Evolutionary conservation across 2,888 invertebrate genomes (phyloP), one percentile per base, ranked within the genome.

Genomic region (Chrysolina haemoptera): DNA sequence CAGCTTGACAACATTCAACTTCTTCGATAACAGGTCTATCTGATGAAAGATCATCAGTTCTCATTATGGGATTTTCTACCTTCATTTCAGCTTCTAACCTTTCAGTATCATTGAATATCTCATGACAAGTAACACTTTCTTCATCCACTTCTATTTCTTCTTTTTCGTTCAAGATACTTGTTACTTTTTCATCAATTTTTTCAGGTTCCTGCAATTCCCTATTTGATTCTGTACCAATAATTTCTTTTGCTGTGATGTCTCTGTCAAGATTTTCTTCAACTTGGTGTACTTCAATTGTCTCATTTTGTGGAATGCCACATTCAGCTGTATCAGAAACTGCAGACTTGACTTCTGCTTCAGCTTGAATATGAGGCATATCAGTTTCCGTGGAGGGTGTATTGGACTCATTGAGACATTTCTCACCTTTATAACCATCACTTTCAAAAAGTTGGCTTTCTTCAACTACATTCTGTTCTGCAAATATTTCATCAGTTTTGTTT

Each of bases 381-480:
- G 20, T 55, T 55, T 22, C 12, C 55, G 20, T 11, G 18, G 1
- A 20, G 9, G 14, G 20, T 55, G 22, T 20, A 1, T 11, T 11
- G 22, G 55, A 20, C 11, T 55, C 55, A 20, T 48, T 43, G 35
- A 22, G 14, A 27, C 59, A 12, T 53, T 69, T 50, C 27, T 40
- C 27, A 27, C 5, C 55, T 64, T 35, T 43, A 20, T 65, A 62
- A 20, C 11, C 12, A 64, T 18, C 35, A 14, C 59, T 35, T 62
- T 20, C 50, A 63, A 68, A 35, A 35, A 8, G 20, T 11, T 18
- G 18, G 53, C 20, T 53, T 18, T 53, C 62, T 66, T 75, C 75
- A 65, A 16, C 22, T 14, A 66, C n/a, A 35, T 18, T 3, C 68
- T 62, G 27, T 50, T 16, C 67, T 12, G 43, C 14, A 5, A 12